A percentile compares a stretch with the other conserved stretches of the same genome.
Conservation (phyloP, 2,797 vertebrate genomes). For the Coluber constrictor region DNA sequence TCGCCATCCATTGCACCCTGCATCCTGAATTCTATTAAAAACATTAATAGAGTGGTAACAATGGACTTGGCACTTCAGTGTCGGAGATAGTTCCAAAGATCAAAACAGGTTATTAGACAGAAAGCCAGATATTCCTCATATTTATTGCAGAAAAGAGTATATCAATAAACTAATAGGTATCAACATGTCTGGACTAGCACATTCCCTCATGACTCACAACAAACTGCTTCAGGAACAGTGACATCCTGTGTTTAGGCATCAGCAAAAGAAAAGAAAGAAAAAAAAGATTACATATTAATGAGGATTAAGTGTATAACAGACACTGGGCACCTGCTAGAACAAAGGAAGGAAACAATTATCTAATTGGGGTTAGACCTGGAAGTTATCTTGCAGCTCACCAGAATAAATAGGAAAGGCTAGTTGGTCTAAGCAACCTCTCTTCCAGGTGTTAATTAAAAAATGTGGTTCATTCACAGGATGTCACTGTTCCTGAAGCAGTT, state of each 20-base stretch:
- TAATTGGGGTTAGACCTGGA: too few species aligned
- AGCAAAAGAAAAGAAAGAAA: too few species aligned
- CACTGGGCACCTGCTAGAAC: too few species aligned
- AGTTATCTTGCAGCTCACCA: too few species aligned
- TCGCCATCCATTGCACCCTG: neutral
- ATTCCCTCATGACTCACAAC: neutral
- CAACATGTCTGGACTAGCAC: neutral
- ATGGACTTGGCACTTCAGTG: neutral
- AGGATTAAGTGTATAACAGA: too few species aligned
- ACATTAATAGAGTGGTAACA: neutral
- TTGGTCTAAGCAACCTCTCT: too few species aligned
- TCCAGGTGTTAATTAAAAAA: too few species aligned
- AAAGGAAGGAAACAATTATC: too few species aligned
- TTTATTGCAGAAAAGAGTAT: neutral
- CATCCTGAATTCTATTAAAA: neutral
- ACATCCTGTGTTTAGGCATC: neutral
- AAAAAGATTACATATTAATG: too few species aligned
- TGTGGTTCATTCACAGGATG: neutral
- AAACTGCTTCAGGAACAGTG: neutral
- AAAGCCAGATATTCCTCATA: neutral
- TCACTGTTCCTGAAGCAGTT: neutral
- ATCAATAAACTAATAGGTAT: neutral
- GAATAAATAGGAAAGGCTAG: too few species aligned
- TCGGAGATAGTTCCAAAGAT: neutral
- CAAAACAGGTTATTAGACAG: neutral